These are phyloP conservation scores for Syngnathus typhle DNA, from an alignment of 2,113 vertebrate species.

Conservation along the genomic window DNA sequence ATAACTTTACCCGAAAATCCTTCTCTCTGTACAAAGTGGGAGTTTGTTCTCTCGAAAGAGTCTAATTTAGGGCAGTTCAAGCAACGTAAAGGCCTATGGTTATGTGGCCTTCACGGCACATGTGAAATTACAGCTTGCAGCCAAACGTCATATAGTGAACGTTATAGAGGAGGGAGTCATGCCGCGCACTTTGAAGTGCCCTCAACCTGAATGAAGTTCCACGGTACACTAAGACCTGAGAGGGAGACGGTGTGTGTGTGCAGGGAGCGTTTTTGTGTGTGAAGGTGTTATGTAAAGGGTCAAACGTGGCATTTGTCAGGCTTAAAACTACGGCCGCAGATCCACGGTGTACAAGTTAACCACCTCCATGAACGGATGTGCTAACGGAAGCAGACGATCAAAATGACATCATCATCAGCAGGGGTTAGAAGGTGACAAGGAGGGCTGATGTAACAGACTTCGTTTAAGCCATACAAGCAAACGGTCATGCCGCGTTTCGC, in stretches of 20 bases:
- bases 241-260: slow-evolving; percentile 2
- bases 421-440: slow-evolving; percentile 19
- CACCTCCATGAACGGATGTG: slow-evolving; percentile 12
- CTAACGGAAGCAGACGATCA: slow-evolving; percentile 27
- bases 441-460: slow-evolving; percentile 6
- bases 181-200: slow-evolving; percentile 40
- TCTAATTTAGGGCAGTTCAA: slow-evolving; percentile 49
- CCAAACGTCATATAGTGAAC: slow-evolving; percentile 42
- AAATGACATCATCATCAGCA: slow-evolving; percentile 21
- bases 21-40: slow-evolving; percentile 7
- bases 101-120: slow-evolving; percentile 53
- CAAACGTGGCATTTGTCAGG: slow-evolving; percentile 29
- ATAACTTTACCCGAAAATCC: slow-evolving; percentile 4
- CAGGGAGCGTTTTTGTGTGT: slow-evolving; percentile 7
- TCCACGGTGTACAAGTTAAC: slow-evolving; percentile 5
- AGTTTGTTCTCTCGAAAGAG: slow-evolving; percentile 36
- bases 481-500: slow-evolving; percentile 40
- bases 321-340: slow-evolving; percentile 15
- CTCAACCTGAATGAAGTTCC: slow-evolving; percentile 6
- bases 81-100: slow-evolving; percentile 46
- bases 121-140: slow-evolving; percentile 57
- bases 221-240: not conserved
- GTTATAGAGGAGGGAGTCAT: slow-evolving; percentile 40
- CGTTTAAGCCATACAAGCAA: slow-evolving; percentile 39
- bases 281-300: slow-evolving; percentile 11